These are phyloP conservation scores for Drosophila littoralis DNA, from an alignment of 1,140 invertebrate species.

Conservation along the genomic window DNA sequence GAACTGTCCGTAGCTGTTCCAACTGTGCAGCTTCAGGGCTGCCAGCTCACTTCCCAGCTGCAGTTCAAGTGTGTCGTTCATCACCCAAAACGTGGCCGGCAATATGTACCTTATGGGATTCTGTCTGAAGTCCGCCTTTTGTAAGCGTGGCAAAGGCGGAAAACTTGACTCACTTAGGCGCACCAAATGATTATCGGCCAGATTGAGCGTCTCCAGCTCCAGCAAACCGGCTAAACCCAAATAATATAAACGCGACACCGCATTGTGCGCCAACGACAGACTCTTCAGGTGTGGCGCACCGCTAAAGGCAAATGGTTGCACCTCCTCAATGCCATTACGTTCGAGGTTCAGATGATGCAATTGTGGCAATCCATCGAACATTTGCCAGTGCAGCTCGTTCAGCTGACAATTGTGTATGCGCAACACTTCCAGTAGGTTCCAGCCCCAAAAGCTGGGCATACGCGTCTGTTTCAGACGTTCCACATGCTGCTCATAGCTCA, in stretches of 20 bases:
- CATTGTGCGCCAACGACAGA: conserved; percentile 88
- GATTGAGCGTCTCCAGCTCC: conserved; percentile 87
- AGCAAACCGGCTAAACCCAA: conserved; percentile 88
- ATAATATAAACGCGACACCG: conserved; percentile 87
- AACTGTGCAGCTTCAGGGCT: conserved; percentile 85
- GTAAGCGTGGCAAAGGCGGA: conserved; percentile 88
- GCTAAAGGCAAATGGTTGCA: conserved; percentile 89
- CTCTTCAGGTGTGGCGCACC: conserved; percentile 87
- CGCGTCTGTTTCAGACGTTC: conserved; percentile 85
- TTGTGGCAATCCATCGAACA: conserved; percentile 88
- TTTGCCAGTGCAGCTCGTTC: conserved; percentile 88
- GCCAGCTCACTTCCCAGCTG: conserved; percentile 86
- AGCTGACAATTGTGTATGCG: conserved; percentile 87
- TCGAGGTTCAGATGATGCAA: conserved; percentile 87
- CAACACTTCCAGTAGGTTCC: conserved; percentile 86
- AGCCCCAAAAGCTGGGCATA: conserved; percentile 86
- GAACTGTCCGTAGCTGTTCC: conserved; percentile 87
- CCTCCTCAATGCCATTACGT: conserved; percentile 87
- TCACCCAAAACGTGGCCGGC: conserved; percentile 89
- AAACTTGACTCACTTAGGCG: conserved; percentile 89
- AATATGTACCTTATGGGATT: conserved; percentile 89
- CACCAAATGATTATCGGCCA: conserved; percentile 88
- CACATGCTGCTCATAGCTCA: conserved; percentile 88
- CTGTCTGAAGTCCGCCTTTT: conserved; percentile 86
- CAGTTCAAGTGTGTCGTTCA: conserved; percentile 88